Conservation (phyloP, 92 coral and sea anemone species). For the Chrysogorgia sp. region DNA sequence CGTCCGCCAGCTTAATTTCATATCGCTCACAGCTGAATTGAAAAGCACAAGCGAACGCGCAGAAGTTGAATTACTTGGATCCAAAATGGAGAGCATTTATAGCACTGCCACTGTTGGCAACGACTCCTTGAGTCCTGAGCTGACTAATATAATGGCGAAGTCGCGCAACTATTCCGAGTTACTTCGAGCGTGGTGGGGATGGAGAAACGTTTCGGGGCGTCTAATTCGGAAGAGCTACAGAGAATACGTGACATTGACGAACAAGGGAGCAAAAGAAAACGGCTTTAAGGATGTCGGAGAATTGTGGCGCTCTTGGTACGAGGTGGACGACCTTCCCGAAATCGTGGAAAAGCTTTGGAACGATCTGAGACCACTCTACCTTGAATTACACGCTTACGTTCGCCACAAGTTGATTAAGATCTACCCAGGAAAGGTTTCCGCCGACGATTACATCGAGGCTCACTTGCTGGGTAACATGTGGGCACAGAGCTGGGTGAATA, state of each 20-base stretch:
- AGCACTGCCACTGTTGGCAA: constrained; percentile 69
- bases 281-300: constrained; percentile 63
- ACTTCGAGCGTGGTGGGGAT: constrained; percentile 74
- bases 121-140: constrained; percentile 67
- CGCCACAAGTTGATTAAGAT: constrained; percentile 61
- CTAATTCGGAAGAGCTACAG: constrained; percentile 65
- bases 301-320: constrained; percentile 76
- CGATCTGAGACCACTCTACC: constrained; percentile 76
- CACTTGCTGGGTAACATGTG: constrained; percentile 91
- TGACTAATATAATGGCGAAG: constrained; percentile 62
- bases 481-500: constrained; percentile 81
- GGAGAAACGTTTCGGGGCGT: constrained; percentile 88
- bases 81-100: constrained; percentile 66
- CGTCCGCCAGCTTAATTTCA: constrained; percentile 68
- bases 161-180: constrained; percentile 52
- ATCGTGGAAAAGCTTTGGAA: constrained; percentile 70
- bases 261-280: constrained; percentile 79
- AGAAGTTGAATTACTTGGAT: constrained; percentile 39
- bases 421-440: constrained; percentile 55
- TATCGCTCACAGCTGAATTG: constrained; percentile 64
- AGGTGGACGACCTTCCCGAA: constrained; percentile 58
- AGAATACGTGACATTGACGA: constrained; percentile 66
- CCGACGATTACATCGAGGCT: constrained; percentile 71
- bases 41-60: constrained; percentile 54
- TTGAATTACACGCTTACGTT: constrained; percentile 90